These are phyloP conservation scores for Amphiduros pacificus DNA, from an alignment of 2,888 invertebrate genomes.

Conservation along the genomic window DNA sequence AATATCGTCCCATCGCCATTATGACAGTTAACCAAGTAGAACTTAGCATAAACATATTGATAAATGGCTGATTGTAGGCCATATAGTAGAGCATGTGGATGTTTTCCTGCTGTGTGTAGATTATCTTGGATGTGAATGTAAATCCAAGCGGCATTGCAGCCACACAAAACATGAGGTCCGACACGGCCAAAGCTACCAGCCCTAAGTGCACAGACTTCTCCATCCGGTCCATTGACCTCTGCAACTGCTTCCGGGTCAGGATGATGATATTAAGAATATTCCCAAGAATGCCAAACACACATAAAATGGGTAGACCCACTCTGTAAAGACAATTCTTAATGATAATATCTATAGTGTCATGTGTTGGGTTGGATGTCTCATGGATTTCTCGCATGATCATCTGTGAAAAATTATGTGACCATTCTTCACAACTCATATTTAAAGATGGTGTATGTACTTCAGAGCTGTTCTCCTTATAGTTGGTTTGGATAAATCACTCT, in stretches of 20 bases:
- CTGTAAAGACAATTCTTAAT: conserved; percentile 19
- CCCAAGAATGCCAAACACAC: conserved; percentile 74
- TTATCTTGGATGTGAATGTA: conserved; percentile 37
- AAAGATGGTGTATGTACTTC: too few species aligned
- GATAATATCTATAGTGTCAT: not conserved
- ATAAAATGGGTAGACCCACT: conserved; percentile 71
- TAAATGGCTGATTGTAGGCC: conserved; percentile 45
- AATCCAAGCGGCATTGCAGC: conserved; percentile 65
- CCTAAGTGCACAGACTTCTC: conserved; percentile 78
- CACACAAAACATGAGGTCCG: conserved; percentile 68
- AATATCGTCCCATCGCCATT: conserved; percentile 74
- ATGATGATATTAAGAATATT: conserved; percentile 79
- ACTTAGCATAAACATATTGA: conserved; percentile 64
- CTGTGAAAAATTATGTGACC: conserved; percentile 7
- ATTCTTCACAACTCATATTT: conserved; percentile 19
- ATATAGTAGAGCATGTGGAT: conserved; percentile 42
- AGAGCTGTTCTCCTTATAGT: too few species aligned
- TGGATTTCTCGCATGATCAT: not conserved
- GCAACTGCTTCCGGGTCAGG: conserved; percentile 66
- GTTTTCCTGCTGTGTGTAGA: conserved; percentile 65
- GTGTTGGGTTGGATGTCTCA: not conserved
- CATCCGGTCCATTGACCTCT: conserved; percentile 67
- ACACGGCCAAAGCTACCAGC: conserved; percentile 75
- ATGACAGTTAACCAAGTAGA: conserved; percentile 77
- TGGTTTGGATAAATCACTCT: not conserved